Base-by-base conservation (phyloP, 2,888 invertebrate genomes). In the Crematogaster levior region DNA sequence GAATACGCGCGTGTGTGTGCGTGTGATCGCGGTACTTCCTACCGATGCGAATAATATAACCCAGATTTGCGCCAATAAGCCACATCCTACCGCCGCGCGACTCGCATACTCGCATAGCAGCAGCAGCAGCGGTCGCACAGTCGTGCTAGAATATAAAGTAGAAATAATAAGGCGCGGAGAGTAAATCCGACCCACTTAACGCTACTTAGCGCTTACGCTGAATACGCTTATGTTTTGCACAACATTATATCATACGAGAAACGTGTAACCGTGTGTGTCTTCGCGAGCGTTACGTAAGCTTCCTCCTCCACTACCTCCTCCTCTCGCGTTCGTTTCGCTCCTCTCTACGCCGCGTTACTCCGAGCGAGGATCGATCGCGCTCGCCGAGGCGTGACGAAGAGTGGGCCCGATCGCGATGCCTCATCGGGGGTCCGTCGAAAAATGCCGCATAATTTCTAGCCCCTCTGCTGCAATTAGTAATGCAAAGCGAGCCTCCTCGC, bases 101-200 rank as follows among this genome's bases (percentile, higher is more conserved):
- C 77, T 58, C 74, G 79, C 56, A 74, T 81, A 74, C 84, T 60
- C 79, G 43, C 66, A 46, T n/a, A 68, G 48, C 66, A 34, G 30
- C 34, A n/a, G 60, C 30, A 73, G 81, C 84, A 77, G 53, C 68
- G 85, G 83, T 79, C 34, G 80, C 68, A 58, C 43, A 74, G 48
- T 61, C 66, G 82, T 58, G 85, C 81, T 85, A 75, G 93, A 92
- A 93, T 93, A 92, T 92, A 92, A 93, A 93, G 92, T 92, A 90
- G 92, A 92, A 93, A 93, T 93, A 92, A 93, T 92, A 93, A 93
- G 92, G 89, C 90, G 92, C 89, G 87, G 56, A 79, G 92, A 92
- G 93, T 93, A 93, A 94, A 94, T 94, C 94, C 93, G 93, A 93
- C 92, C 94, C 94, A 94, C 94, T 94, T 94, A 94, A 92, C 92